A percentile compares a stretch with the other conserved stretches of the same genome.
Evolutionary conservation across 2,113 vertebrate species (phyloP).

Genomic region (Pseudopipra pipra): DNA sequence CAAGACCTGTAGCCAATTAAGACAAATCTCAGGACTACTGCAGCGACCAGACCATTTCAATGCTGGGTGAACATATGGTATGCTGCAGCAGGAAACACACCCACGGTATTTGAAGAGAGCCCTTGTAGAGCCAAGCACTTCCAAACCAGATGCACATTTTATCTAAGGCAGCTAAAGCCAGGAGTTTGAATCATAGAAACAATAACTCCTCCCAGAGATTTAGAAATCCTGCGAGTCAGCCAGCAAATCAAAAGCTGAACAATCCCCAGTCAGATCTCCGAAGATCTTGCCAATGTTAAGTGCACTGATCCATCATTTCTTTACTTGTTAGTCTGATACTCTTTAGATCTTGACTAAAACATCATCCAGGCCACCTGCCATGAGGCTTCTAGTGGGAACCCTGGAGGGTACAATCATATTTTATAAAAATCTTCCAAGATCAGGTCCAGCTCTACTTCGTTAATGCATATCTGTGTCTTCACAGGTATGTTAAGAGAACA

Average conservation of each 20-base stretch:
- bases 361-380: background rate
- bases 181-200: conserved; percentile 10
- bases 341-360: background rate
- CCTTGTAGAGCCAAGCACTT: background rate
- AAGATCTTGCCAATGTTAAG: background rate
- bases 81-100: conserved; percentile 31
- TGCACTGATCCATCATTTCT: background rate
- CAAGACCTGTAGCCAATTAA: conserved; percentile 4
- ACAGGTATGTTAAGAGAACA: background rate
- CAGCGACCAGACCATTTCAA: background rate
- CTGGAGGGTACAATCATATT: background rate
- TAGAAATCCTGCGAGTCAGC: background rate
- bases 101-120: background rate
- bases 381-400: background rate
- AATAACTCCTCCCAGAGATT: conserved; percentile 31
- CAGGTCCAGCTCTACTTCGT: background rate
- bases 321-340: background rate
- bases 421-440: background rate
- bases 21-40: background rate
- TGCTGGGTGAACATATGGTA: background rate
- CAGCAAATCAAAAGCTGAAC: background rate
- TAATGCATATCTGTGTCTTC: background rate
- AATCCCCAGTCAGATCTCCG: background rate
- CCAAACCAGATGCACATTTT: conserved; percentile 6
- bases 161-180: background rate